These are phyloP conservation scores for Pentalonia nigronervosa DNA, from an alignment of 1,140 invertebrate species.

Conservation along the genomic window DNA sequence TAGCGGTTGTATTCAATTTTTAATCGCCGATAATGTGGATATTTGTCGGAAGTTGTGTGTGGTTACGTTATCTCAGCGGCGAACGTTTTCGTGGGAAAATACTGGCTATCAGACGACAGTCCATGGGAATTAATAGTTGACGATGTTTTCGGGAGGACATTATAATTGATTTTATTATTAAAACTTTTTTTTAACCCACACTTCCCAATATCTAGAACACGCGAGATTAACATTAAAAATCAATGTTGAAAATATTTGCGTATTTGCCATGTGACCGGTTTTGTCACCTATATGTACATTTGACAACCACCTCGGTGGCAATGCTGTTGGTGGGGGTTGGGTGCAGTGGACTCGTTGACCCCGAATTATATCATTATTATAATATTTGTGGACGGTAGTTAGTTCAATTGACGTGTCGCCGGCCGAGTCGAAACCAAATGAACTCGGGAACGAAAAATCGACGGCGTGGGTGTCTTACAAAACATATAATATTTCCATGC, in stretches of 20 bases:
- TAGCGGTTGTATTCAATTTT: neutral
- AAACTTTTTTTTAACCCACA: neutral
- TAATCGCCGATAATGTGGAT: conserved; percentile 31
- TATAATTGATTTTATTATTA: conserved; percentile 9
- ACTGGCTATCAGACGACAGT: conserved; percentile 16
- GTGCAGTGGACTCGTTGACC: neutral
- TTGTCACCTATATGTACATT: neutral
- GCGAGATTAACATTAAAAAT: conserved; percentile 16
- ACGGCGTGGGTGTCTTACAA: neutral
- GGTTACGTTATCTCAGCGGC: conserved; percentile 17
- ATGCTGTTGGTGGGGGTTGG: neutral
- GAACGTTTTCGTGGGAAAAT: conserved; percentile 34
- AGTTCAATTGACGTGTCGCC: neutral
- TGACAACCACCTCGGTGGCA: neutral
- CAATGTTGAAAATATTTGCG: neutral
- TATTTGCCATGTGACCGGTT: neutral
- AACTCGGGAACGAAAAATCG: conserved; percentile 14
- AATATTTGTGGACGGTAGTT: too few relatives aligned
- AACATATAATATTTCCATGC: neutral
- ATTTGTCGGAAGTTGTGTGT: conserved; percentile 43
- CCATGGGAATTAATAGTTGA: conserved; percentile 22
- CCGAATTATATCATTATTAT: neutral
- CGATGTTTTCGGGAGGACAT: conserved; percentile 30
- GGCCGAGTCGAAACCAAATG: neutral
- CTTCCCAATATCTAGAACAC: neutral